Evolutionary conservation across 37 sponge, comb jelly and placozoan species (phyloP).

Genomic region (Cladorhizidae sp.): DNA sequence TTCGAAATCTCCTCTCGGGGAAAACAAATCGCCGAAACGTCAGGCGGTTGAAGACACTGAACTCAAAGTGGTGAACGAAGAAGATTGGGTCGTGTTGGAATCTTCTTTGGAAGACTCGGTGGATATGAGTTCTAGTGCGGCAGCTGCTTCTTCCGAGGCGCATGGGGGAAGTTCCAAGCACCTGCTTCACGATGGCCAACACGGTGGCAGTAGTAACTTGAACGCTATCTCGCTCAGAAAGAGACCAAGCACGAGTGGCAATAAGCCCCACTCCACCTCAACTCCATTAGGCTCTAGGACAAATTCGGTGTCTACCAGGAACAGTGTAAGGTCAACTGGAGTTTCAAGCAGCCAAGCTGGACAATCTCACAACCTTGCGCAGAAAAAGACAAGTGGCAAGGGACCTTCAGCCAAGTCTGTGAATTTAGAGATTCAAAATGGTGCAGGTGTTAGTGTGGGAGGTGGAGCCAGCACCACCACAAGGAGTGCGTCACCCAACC

Average conservation of each 20-base stretch:
- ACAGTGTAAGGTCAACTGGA: neutral
- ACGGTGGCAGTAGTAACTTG: neutral
- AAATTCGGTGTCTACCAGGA: neutral
- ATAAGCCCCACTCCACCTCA: no score
- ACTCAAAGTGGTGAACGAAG: neutral
- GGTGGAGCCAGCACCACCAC: neutral
- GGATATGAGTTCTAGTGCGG: neutral
- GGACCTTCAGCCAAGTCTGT: neutral
- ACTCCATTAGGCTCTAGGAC: neutral
- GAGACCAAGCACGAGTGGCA: neutral
- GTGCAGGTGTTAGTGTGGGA: neutral
- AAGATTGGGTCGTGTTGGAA: neutral
- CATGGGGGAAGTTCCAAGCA: no score
- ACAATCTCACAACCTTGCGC: neutral
- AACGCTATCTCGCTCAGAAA: neutral
- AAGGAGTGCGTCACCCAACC: conserved; percentile 3
- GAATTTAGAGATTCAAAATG: conserved; percentile 21
- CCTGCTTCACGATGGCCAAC: no score
- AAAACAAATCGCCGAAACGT: no score
- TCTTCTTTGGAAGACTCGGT: neutral
- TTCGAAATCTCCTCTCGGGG: no score
- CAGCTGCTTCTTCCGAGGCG: neutral
- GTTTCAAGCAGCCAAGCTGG: neutral
- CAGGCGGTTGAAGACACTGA: neutral
- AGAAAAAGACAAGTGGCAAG: conserved; percentile 20